Conservation (phyloP, 1,140 invertebrate genomes). For the Caenorhabditis latens region DNA sequence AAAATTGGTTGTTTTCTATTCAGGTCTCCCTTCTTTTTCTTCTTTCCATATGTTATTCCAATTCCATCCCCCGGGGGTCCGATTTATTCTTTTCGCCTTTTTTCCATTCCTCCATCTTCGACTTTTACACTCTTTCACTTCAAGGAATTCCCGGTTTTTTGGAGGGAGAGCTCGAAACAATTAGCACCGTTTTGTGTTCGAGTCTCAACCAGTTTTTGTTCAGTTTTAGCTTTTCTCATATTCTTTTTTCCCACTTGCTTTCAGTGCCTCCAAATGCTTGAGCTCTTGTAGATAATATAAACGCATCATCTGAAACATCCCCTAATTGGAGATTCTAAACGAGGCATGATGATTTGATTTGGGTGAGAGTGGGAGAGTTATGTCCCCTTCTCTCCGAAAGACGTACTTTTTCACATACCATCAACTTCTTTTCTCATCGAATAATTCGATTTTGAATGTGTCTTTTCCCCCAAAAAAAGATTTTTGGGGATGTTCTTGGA, state of each 20-base stretch:
- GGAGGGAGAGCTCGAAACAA: background rate
- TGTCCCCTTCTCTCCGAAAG: background rate
- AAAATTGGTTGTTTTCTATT: constrained; percentile 46
- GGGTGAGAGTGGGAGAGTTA: background rate
- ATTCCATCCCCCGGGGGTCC: constrained; percentile 43
- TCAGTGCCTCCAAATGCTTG: background rate
- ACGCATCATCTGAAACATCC: background rate
- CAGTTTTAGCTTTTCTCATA: background rate
- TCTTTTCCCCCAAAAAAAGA: background rate
- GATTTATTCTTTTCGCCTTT: constrained; percentile 22
- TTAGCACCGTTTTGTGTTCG: constrained; percentile 9
- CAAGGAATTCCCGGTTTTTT: background rate
- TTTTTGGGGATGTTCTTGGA: background rate
- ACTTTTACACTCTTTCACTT: constrained; percentile 19
- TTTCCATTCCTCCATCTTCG: background rate
- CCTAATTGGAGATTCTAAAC: constrained; percentile 7
- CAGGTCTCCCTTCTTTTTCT: background rate
- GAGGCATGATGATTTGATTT: constrained; percentile 1
- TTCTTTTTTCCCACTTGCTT: background rate
- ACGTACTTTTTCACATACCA: background rate
- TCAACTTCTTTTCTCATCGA: background rate
- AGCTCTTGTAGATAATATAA: background rate
- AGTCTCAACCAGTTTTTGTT: background rate
- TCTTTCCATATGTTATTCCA: background rate
- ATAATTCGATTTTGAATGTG: background rate